These are phyloP conservation scores for Acridotheres tristis DNA, from an alignment of 2,797 vertebrate genomes.

Conservation along the genomic window DNA sequence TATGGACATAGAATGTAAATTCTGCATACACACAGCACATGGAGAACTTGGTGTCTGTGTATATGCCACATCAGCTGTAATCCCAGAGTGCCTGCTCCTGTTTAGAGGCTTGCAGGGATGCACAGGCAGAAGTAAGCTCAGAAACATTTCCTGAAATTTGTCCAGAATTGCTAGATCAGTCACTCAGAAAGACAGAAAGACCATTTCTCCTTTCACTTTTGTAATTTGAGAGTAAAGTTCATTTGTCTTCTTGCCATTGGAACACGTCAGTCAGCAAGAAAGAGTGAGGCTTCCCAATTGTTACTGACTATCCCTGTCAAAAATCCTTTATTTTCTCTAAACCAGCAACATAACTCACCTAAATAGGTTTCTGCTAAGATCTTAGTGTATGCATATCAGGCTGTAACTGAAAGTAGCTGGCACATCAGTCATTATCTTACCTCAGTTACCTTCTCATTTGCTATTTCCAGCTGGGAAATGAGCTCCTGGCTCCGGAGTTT, in stretches of 20 bases:
- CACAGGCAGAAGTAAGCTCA: not conserved
- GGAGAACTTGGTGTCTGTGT: not conserved
- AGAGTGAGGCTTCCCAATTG: not conserved
- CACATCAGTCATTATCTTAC: constrained; percentile 71
- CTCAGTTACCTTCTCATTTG: constrained; percentile 83
- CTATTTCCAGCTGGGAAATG: constrained; percentile 83
- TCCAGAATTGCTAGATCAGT: not conserved
- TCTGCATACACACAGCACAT: not conserved
- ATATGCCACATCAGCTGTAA: not conserved
- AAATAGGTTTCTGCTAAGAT: constrained; percentile 20
- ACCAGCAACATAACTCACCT: constrained; percentile 11
- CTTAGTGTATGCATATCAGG: not conserved
- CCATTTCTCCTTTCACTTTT: not conserved
- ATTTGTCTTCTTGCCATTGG: not conserved
- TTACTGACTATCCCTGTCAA: not conserved
- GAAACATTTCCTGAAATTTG: not conserved
- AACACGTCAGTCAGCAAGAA: not conserved
- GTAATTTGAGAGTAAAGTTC: not conserved
- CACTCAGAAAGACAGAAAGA: not conserved
- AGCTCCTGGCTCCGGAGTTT: constrained; percentile 87
- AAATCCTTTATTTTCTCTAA: not conserved
- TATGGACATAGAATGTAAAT: not conserved
- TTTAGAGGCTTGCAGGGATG: not conserved
- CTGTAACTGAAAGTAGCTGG: constrained; percentile 4
- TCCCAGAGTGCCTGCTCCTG: not conserved